Percentiles rank a stretch among this genome's conserved stretches.
These are phyloP conservation scores for Chymomyza procnemis DNA, from an alignment of 2,888 invertebrate species.

Conservation along the genomic window DNA sequence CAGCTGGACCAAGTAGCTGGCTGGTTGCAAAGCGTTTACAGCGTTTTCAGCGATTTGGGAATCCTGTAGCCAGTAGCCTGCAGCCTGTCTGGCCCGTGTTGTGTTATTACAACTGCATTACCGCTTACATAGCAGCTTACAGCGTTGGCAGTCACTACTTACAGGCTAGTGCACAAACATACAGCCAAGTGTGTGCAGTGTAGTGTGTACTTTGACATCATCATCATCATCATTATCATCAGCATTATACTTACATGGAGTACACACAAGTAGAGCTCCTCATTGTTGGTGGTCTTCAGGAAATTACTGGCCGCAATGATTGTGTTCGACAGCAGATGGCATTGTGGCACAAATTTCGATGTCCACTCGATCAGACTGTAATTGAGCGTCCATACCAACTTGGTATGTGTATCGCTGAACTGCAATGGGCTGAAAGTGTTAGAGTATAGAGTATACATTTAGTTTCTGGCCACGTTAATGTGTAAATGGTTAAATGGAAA, in stretches of 20 bases:
- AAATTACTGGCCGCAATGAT: slow-evolving; percentile 81
- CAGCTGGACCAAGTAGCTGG: not conserved
- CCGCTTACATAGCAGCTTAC: not conserved
- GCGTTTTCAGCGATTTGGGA: not conserved
- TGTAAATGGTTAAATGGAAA: slow-evolving; percentile 4
- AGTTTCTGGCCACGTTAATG: not conserved
- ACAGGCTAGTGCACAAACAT: not conserved
- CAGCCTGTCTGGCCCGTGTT: too few relatives aligned
- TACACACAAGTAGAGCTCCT: slow-evolving; percentile 79
- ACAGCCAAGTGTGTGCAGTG: not conserved
- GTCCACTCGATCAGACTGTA: slow-evolving; percentile 88
- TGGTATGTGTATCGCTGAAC: slow-evolving; percentile 82
- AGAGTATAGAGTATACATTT: not conserved
- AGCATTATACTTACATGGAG: slow-evolving; percentile 79
- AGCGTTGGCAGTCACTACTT: not conserved
- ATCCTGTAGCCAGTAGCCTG: too few relatives aligned
- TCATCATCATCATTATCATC: not conserved
- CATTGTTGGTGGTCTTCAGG: slow-evolving; percentile 77
- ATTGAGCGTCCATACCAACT: slow-evolving; percentile 86
- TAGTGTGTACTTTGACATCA: not conserved
- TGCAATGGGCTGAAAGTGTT: slow-evolving; percentile 64
- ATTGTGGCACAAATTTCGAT: slow-evolving; percentile 82
- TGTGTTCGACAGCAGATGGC: slow-evolving; percentile 81
- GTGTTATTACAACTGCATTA: not conserved
- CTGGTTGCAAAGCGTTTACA: not conserved